Evolutionary conservation across 2,888 invertebrate genomes (phyloP).

Genomic region (Drosophila yooni): DNA sequence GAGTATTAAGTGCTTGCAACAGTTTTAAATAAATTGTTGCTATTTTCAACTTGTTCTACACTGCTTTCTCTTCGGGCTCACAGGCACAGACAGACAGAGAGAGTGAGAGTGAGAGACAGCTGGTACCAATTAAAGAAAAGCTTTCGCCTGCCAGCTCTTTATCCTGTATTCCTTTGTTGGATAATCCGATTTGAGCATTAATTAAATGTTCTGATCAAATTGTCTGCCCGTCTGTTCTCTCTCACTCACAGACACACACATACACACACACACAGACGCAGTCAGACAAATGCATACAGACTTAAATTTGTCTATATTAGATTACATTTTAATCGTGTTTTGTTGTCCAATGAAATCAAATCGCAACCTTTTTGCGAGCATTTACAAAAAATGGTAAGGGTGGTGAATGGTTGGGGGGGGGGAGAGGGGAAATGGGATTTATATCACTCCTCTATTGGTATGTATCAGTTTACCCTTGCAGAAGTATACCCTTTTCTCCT

Average conservation of each 20-base stretch:
- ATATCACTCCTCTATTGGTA: neutral
- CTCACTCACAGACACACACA: constrained; percentile 8
- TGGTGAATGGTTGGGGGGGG: neutral
- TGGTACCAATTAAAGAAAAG: neutral
- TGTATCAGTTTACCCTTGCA: no score
- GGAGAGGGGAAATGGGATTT: neutral
- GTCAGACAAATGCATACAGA: constrained; percentile 3
- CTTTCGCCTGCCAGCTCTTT: constrained; percentile 10
- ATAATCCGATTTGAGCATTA: constrained; percentile 71
- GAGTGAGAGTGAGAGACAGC: neutral
- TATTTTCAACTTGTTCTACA: neutral
- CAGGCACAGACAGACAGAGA: neutral
- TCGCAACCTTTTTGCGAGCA: constrained; percentile 58
- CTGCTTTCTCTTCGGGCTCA: neutral
- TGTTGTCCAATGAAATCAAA: constrained; percentile 70
- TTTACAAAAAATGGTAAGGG: constrained; percentile 3
- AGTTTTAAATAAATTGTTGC: neutral
- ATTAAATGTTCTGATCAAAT: constrained; percentile 57
- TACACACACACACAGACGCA: constrained; percentile 3
- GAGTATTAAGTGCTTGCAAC: neutral
- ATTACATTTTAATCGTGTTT: constrained; percentile 75
- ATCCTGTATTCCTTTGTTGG: constrained; percentile 58
- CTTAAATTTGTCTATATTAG: constrained; percentile 47
- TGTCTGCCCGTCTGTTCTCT: constrained; percentile 14
- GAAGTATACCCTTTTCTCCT: no score